A percentile compares a stretch with the other conserved stretches of the same genome.
Conservation (phyloP, 2,797 vertebrate species). For the Sebastes kiyomatsui region DNA sequence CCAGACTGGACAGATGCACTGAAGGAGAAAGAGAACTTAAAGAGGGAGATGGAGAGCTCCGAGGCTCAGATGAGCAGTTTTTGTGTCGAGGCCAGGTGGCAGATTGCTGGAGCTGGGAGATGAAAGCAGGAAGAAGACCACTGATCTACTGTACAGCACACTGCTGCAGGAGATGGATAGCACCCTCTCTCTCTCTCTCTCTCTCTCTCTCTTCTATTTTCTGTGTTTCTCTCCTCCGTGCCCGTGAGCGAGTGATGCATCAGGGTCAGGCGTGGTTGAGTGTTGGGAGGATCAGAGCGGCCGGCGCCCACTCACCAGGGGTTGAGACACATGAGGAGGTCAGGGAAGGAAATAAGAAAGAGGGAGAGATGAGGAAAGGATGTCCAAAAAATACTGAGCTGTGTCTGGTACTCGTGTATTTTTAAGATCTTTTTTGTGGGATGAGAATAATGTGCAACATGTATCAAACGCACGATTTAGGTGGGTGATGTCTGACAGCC, state of each 20-base stretch:
- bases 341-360: conserved; percentile 22
- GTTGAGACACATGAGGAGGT: conserved; percentile 37
- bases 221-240: conserved; percentile 48
- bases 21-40: conserved; percentile 1
- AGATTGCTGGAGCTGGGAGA: conserved; percentile 70
- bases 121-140: conserved; percentile 70
- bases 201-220: conserved; percentile 42
- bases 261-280: conserved; percentile 67
- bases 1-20: conserved; percentile 32
- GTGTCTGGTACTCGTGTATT: neutral
- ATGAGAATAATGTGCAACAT: neutral
- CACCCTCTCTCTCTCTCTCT: neutral
- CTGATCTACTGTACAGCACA: conserved; percentile 63
- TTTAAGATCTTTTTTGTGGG: neutral
- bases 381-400: neutral
- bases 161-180: conserved; percentile 63
- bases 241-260: conserved; percentile 74
- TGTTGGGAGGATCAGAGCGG: conserved; percentile 67
- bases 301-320: conserved; percentile 60
- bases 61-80: conserved; percentile 57
- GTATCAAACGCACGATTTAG: neutral
- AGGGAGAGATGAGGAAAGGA: neutral
- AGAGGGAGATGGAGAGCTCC: conserved; percentile 27
- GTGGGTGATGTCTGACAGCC: neutral
- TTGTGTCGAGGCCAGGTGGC: conserved; percentile 68